A percentile compares a stretch with the other conserved stretches of the same genome.
Evolutionary conservation across 2,797 vertebrate genomes (phyloP).

Genomic region (Leptodactylus fallax): DNA sequence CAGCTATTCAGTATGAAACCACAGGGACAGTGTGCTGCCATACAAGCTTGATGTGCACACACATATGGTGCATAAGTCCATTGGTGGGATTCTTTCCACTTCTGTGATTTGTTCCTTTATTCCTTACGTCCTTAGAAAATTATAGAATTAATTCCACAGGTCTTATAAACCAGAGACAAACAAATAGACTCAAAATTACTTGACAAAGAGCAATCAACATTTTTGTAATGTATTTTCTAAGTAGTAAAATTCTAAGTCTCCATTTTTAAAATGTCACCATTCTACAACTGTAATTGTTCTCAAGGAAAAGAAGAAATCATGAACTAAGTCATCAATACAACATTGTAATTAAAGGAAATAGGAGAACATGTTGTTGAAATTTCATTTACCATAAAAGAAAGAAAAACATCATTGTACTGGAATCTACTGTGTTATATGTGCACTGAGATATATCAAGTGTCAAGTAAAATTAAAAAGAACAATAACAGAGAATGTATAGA

Average conservation of each 20-base stretch:
- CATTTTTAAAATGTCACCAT: not conserved
- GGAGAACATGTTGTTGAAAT: not conserved
- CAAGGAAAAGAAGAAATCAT: not conserved
- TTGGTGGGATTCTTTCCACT: not conserved
- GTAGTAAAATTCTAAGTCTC: not conserved
- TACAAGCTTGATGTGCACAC: no score
- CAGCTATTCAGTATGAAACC: no score
- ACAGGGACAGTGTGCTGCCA: no score
- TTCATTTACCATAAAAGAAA: not conserved
- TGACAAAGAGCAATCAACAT: not conserved
- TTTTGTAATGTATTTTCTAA: not conserved
- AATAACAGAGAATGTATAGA: slow-evolving; percentile 26
- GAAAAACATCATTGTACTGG: not conserved
- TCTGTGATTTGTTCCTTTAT: not conserved
- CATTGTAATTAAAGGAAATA: not conserved
- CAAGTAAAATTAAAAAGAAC: slow-evolving; percentile 18
- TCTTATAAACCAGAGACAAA: not conserved
- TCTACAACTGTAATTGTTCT: not conserved
- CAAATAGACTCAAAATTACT: not conserved
- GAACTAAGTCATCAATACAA: not conserved
- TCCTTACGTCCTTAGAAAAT: not conserved
- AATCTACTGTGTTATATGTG: slow-evolving; percentile 6
- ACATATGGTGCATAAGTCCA: no score
- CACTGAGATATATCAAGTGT: not conserved
- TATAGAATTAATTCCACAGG: not conserved